Evolutionary conservation across 2,888 invertebrate genomes (phyloP).

Genomic region (Netelia virgata): DNA sequence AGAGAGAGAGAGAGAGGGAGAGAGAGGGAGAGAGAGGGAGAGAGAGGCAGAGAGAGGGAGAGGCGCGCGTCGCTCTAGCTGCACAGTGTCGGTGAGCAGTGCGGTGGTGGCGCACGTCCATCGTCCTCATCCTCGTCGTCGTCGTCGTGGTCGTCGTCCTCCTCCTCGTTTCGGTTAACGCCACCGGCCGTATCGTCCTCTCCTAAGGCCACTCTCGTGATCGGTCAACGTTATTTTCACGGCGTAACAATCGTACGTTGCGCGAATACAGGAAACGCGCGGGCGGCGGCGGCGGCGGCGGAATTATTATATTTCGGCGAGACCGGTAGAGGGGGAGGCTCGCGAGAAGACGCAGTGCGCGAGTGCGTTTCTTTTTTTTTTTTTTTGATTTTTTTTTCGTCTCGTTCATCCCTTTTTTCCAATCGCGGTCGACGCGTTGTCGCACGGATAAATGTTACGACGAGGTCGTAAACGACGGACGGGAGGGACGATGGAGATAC

Average conservation of each 20-base stretch:
- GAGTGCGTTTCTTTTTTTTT: too few species aligned
- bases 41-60: constrained; percentile 46
- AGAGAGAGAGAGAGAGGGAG: constrained; percentile 46
- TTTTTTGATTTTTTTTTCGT: too few species aligned
- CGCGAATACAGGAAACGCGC: too few species aligned
- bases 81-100: constrained; percentile 56
- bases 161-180: constrained; percentile 4
- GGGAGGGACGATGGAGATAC: too few species aligned
- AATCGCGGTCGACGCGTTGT: too few species aligned
- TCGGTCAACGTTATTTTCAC: constrained; percentile 1
- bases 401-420: too few species aligned
- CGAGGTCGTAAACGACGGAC: too few species aligned
- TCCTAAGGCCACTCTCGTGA: not conserved
- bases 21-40: constrained; percentile 32
- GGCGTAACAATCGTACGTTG: constrained; percentile 6
- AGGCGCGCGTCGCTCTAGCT: constrained; percentile 41
- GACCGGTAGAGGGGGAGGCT: too few species aligned
- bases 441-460: too few species aligned
- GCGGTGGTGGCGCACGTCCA: constrained; percentile 62
- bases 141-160: constrained; percentile 34
- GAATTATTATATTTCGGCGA: too few species aligned
- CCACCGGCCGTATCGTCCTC: not conserved
- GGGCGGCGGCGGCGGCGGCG: too few species aligned
- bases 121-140: constrained; percentile 48
- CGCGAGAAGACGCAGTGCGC: too few species aligned